phyloP scores from a whole-genome alignment of 2,113 vertebrate genomes.

The Catharus bicknelli region DNA sequence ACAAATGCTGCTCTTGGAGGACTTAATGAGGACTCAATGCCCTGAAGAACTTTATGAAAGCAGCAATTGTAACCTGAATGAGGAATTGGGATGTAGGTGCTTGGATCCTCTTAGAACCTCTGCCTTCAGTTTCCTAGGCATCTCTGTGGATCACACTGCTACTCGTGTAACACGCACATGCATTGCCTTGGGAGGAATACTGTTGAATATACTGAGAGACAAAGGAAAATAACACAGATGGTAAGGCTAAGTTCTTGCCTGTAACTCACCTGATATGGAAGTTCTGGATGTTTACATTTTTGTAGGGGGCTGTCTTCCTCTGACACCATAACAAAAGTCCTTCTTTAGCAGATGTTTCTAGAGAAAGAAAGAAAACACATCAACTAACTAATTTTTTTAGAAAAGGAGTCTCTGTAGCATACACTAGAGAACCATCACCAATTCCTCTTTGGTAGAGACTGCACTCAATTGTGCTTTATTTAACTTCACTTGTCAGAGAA shows the following conservation, averaged over 20 bases:
- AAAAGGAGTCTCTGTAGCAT: not conserved
- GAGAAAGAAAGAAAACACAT: not conserved
- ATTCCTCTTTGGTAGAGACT: not conserved
- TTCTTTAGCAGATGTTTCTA: slow-evolving; percentile 99
- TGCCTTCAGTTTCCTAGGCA: not conserved
- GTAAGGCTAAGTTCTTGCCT: not conserved
- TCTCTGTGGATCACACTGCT: not conserved
- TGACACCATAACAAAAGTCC: slow-evolving; percentile 97
- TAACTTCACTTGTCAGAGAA: not conserved
- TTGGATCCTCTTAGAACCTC: not conserved
- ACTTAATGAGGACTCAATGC: not conserved
- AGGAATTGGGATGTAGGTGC: not conserved
- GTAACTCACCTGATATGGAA: slow-evolving; percentile 94
- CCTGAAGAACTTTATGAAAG: not conserved
- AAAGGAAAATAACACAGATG: not conserved
- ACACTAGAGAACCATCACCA: not conserved
- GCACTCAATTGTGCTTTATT: not conserved
- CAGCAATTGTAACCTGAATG: not conserved
- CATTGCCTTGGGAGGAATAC: not conserved
- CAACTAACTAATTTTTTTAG: not conserved
- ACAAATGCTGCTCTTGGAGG: not conserved
- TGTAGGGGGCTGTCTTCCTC: slow-evolving; percentile 98
- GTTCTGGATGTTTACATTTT: slow-evolving; percentile 99
- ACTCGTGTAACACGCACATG: not conserved
- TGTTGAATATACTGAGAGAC: not conserved